These are phyloP conservation scores for Mycetomoellerius zeteki DNA, from an alignment of 1,140 invertebrate species.

Conservation along the genomic window DNA sequence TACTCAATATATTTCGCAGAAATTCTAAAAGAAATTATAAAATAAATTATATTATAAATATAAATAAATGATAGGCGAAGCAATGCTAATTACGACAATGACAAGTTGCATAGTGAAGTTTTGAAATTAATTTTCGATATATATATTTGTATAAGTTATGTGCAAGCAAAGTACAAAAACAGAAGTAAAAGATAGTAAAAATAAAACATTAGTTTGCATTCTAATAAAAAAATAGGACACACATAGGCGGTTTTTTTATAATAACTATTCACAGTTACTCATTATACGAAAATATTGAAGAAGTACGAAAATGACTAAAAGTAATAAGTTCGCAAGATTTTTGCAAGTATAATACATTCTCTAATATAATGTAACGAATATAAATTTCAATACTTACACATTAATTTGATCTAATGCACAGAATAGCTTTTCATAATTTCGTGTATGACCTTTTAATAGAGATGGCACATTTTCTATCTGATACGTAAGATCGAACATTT, in stretches of 20 bases:
- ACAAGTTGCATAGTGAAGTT: not conserved
- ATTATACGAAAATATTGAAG: no score
- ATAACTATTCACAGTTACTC: no score
- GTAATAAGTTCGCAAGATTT: not conserved
- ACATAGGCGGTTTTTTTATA: not conserved
- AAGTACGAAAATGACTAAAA: no score
- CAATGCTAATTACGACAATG: not conserved
- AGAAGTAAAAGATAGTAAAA: not conserved
- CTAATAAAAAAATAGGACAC: not conserved
- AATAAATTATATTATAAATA: no score
- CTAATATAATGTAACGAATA: not conserved
- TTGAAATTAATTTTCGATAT: not conserved
- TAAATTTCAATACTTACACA: constrained; percentile 59
- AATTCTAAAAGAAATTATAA: constrained; percentile 54
- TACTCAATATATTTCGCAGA: constrained; percentile 80
- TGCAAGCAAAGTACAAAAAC: not conserved
- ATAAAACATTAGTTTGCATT: not conserved
- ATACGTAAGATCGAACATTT: constrained; percentile 88
- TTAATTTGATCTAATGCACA: constrained; percentile 81
- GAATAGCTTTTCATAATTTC: constrained; percentile 87
- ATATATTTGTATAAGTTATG: no score
- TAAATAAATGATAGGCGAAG: no score
- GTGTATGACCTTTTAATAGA: constrained; percentile 89
- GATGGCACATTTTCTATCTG: constrained; percentile 89
- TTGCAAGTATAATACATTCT: not conserved